Evolutionary conservation across 30 jellyfish, hydroid and myxozoan genomes (phyloP).

Genomic region (Hydractinia echinata): DNA sequence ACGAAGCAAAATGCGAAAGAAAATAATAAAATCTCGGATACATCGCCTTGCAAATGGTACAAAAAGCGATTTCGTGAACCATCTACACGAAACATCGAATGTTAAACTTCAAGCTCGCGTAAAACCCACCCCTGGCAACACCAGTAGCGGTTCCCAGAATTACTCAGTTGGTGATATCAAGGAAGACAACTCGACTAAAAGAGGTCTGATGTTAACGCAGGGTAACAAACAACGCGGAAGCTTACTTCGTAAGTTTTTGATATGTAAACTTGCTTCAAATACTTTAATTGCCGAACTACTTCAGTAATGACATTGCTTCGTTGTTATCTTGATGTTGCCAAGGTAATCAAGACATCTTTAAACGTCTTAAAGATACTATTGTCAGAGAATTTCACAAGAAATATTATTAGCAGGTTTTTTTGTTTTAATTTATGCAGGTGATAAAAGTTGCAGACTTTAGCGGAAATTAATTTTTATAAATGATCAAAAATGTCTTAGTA

Average conservation of each 20-base stretch:
- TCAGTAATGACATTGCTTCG: too few species aligned
- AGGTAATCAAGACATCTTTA: too few species aligned
- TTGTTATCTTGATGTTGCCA: too few species aligned
- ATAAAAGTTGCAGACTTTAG: too few species aligned
- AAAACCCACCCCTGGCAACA: not conserved
- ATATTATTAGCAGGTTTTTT: too few species aligned
- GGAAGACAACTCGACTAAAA: conserved; percentile 12
- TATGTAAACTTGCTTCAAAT: too few species aligned
- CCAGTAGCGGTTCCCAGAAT: not conserved
- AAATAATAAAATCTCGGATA: not conserved
- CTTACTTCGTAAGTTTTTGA: conserved; percentile 20
- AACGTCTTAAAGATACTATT: too few species aligned
- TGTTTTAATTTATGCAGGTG: too few species aligned
- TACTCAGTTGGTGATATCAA: not conserved
- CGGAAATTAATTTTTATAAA: too few species aligned
- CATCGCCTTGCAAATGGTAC: not conserved
- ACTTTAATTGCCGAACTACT: too few species aligned
- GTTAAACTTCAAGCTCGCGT: not conserved
- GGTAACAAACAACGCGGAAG: conserved; percentile 16
- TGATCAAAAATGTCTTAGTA: too few species aligned
- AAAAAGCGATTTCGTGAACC: not conserved
- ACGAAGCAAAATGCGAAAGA: not conserved
- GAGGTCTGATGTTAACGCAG: conserved; percentile 24
- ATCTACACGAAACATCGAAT: not conserved
- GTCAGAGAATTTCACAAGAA: too few species aligned